phyloP scores from a whole-genome alignment of 2,797 vertebrate species.

The Helarctos malayanus region DNA sequence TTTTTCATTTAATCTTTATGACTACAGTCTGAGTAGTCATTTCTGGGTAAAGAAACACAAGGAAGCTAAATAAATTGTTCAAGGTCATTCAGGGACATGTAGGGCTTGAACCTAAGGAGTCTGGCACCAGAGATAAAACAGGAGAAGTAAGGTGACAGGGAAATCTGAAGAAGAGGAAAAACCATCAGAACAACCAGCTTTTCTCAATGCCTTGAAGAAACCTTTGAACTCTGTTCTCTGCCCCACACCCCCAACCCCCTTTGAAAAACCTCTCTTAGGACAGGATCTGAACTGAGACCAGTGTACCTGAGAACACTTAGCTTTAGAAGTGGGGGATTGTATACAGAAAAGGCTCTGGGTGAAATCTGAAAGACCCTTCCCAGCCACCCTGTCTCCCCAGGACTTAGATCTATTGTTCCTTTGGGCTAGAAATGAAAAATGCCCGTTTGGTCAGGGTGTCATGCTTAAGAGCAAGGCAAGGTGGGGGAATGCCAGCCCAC shows the following conservation, averaged over 20 bases:
- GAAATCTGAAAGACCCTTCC: neutral
- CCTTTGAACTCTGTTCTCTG: neutral
- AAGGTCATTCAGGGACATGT: neutral
- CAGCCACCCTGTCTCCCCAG: neutral
- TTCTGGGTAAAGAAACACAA: neutral
- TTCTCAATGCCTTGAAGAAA: neutral
- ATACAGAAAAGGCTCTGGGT: neutral
- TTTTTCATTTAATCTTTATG: neutral
- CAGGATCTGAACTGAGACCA: neutral
- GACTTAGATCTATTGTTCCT: neutral
- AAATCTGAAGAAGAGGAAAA: neutral
- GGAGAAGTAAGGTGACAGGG: neutral
- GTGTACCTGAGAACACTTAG: neutral
- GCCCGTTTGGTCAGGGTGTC: neutral
- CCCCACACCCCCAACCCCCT: rapidly evolving
- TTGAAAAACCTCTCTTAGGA: neutral
- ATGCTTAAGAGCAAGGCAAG: neutral
- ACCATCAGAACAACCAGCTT: neutral
- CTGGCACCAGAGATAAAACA: neutral
- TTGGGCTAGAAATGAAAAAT: neutral
- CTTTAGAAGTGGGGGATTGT: neutral
- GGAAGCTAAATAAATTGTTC: neutral
- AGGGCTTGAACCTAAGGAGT: neutral
- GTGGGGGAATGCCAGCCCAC: neutral
- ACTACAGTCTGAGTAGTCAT: neutral